Base-by-base conservation (phyloP, 2,797 vertebrate genomes). In the Lophotriccus pileatus region DNA sequence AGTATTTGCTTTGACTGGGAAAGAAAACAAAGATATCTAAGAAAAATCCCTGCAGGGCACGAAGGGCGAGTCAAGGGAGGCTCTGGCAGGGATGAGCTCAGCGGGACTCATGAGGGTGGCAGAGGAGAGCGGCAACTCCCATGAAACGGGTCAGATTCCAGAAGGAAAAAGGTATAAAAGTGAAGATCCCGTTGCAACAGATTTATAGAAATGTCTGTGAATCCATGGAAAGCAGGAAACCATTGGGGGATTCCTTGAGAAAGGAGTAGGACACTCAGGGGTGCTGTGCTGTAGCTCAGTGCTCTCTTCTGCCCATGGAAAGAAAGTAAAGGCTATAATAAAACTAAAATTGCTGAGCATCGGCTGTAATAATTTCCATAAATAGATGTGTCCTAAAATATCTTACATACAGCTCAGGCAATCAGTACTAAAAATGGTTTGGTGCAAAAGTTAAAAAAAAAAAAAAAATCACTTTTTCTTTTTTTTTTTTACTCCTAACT, bases 21-120 rank as follows among this genome's bases (percentile, higher is more conserved):
- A 87, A 64, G 81, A 60, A 93, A 96, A 90, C 87, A 94, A 78
- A 84, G 59, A 84, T 37, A 56, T 72, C 67, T 79, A 78, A 93
- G 89, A 91, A 87, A 81, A 95, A 86, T 75, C 63, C 50, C 89
- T 25, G 37, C 87, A 66, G 78, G 81, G 84, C 63, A 53, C 1
- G 39, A 72, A 87, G 47, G 55, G 67, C 11, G 79, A 84, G 46
- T 19, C 34, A 20, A 56, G 53, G 74, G 70, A 90, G 81, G 66
- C n/a, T 92, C 52, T 56, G 0, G 4, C 4, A 53, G 87, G 81
- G 84, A 46, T 73, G 87, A 76, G 55, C 74, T 81, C 69, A 63
- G 66, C 34, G 24, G 2, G 14, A 58, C 79, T 14, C 28, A 25
- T 37, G 22, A 4, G 4, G 36, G 68, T 90, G 73, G 28, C 19